Evolutionary conservation across 1,140 invertebrate species (phyloP).

Genomic region (Bombus balteatus): DNA sequence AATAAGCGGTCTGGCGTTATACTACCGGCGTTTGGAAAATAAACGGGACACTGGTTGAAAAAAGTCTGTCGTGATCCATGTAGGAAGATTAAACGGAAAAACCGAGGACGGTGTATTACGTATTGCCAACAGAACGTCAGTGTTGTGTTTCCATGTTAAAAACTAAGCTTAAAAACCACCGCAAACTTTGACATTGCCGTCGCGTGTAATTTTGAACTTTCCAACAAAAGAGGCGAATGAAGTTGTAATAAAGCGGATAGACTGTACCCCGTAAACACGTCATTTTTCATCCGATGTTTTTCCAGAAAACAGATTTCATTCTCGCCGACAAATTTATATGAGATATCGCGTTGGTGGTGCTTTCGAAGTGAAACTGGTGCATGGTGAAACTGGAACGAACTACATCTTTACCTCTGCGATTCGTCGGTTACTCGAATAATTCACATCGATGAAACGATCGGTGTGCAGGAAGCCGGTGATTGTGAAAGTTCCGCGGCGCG

Average conservation of each 20-base stretch:
- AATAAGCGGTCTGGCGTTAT: background rate
- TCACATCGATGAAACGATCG: background rate
- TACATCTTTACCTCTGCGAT: background rate
- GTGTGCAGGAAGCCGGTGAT: background rate
- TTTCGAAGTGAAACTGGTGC: background rate
- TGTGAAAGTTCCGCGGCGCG: conserved; percentile 13
- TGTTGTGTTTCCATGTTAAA: background rate
- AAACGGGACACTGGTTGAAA: background rate
- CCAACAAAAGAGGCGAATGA: background rate
- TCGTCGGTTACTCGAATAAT: background rate
- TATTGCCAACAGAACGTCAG: too few relatives aligned
- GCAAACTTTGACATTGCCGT: background rate
- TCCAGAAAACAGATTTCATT: background rate
- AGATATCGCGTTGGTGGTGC: too few relatives aligned
- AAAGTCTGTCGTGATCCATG: background rate
- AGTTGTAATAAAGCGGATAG: background rate
- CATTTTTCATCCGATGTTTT: background rate
- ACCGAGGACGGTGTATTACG: background rate
- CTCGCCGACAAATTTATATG: background rate
- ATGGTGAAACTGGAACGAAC: background rate
- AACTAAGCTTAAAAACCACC: too few relatives aligned
- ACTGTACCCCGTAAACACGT: background rate
- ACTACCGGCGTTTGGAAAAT: conserved; percentile 13
- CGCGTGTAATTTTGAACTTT: background rate
- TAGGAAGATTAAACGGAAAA: background rate